Base-by-base conservation (phyloP, 2,888 invertebrate genomes). In the Sphecodes monilicornis region DNA sequence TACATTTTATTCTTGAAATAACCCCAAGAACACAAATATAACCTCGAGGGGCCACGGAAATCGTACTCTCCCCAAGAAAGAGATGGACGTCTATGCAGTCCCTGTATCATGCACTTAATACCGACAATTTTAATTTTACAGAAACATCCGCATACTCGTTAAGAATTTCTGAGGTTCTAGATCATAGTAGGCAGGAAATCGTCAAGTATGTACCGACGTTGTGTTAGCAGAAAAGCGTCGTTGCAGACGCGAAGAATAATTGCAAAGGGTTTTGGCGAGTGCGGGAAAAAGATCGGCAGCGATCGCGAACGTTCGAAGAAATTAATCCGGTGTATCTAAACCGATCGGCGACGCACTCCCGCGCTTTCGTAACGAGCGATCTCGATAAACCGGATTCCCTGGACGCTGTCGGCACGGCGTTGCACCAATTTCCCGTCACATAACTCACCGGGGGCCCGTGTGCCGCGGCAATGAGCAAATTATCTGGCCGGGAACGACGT, bases 381-480 rank as follows among this genome's bases (percentile, higher is more conserved):
- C 75, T n/a, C 75, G 64, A 75, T 74, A 74, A 74, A 74, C 73
- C 29, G 73, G 50, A 57, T 60, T 41, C 39, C 57, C 29, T 74
- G 75, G 43, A 43, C 26, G 26, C 26, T 26, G 57, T 66, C 39
- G 60, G 41, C 29, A 43, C 68, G 41, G 36, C 66, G 39, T 68
- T 26, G 54, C 36, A 72, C 76, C 71, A 76, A 54, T 85, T 66
- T 64, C 80, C 76, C 78, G 80, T 80, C 85, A 71, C 82, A 82
- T 79, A 88, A 85, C 71, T 85, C 76, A 73, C 32, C 11, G 70
- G 18, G 54, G 22, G 32, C 36, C 60, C 72, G 46, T 57, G 57
- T 75, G 64, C 70, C 32, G 36, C 78, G 64, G 57, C 83, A 84
- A 80, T 87, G 83, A 86, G 84, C 89, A 85, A 89, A 90, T 90